Evolutionary conservation across 2,113 vertebrate species (phyloP).

Genomic region (Saccopteryx bilineata): DNA sequence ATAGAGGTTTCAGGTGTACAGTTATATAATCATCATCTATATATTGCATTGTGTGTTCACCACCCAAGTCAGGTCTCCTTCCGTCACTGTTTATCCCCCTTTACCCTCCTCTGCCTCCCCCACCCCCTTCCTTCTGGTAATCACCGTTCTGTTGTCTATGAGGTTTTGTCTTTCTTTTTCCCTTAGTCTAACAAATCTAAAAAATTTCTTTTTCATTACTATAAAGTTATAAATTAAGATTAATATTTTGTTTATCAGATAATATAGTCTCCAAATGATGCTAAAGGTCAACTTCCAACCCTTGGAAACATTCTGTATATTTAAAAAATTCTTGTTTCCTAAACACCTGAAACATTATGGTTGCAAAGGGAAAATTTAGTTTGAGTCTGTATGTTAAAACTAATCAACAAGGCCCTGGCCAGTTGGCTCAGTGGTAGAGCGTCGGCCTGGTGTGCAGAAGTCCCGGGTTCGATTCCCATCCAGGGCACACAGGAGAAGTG

Average conservation of each 20-base stretch:
- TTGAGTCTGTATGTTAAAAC: background rate
- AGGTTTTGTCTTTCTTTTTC: background rate
- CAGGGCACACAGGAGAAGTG: too few species aligned
- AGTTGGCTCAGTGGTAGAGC: too few species aligned
- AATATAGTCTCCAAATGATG: constrained; percentile 1
- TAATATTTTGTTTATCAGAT: constrained; percentile 31
- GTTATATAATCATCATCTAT: background rate
- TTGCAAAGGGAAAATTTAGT: constrained; percentile 42
- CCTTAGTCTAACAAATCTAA: background rate
- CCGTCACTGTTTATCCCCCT: background rate
- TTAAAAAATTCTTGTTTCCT: background rate
- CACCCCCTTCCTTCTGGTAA: background rate
- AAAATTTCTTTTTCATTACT: background rate
- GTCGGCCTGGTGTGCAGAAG: too few species aligned
- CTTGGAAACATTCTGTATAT: background rate
- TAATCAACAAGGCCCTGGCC: background rate
- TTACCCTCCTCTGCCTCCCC: background rate
- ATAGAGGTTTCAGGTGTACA: background rate
- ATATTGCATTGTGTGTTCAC: background rate
- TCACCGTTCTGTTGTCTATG: background rate
- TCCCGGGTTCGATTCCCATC: too few species aligned
- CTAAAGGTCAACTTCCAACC: background rate
- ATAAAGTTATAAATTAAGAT: constrained; percentile 21
- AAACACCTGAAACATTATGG: background rate
- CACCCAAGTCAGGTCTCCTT: background rate